phyloP scores from a whole-genome alignment of 2,888 invertebrate genomes.

The Bembecia ichneumoniformis region DNA sequence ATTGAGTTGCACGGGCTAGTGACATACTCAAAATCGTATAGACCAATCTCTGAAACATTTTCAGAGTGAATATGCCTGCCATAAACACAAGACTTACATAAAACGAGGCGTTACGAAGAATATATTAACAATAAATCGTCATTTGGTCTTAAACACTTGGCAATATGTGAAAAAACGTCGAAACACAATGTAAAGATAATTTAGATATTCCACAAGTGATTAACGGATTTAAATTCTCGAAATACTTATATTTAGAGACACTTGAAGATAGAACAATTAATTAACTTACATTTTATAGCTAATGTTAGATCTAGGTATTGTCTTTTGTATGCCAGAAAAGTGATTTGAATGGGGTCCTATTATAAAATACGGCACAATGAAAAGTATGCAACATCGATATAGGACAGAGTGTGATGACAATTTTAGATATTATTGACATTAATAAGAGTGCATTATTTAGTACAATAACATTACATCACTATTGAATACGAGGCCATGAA shows the following conservation, averaged over 20 bases:
- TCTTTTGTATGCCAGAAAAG: conserved; percentile 70
- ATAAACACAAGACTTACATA: too few species aligned
- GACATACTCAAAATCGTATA: too few species aligned
- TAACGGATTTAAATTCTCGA: conserved; percentile 32
- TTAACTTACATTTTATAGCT: conserved; percentile 67
- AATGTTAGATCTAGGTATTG: conserved; percentile 74
- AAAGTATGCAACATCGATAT: conserved; percentile 46
- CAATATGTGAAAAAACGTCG: too few species aligned
- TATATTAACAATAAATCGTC: too few species aligned
- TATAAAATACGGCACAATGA: conserved; percentile 30
- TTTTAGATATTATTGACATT: conserved; percentile 29
- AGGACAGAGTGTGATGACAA: conserved; percentile 36
- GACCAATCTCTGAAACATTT: too few species aligned
- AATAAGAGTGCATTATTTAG: conserved; percentile 40
- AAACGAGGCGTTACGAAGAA: too few species aligned
- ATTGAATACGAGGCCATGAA: conserved; percentile 43
- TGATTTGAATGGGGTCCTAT: conserved; percentile 53
- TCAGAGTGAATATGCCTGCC: too few species aligned
- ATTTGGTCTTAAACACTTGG: too few species aligned
- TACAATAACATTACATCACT: conserved; percentile 30
- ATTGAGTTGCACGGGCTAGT: too few species aligned
- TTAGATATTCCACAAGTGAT: not conserved
- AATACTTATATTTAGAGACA: conserved; percentile 67
- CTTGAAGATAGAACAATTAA: conserved; percentile 69
- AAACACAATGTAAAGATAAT: too few species aligned